Evolutionary conservation across 1,140 invertebrate species (phyloP).

Genomic region (Vanessa atalanta): DNA sequence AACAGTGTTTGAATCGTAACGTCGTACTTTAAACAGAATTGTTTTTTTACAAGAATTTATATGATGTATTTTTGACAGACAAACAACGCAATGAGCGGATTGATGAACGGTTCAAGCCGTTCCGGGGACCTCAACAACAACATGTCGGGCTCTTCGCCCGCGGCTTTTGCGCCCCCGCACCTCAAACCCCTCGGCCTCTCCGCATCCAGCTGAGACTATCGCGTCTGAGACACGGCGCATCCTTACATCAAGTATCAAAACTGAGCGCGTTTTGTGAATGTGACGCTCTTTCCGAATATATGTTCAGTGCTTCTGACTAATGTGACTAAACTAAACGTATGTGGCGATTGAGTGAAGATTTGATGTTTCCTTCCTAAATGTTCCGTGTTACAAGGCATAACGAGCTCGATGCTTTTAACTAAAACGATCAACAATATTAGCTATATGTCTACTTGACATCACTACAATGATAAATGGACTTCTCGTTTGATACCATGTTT

Average conservation of each 20-base stretch:
- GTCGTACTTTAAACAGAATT: neutral
- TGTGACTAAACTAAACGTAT: neutral
- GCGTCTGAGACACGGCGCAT: constrained; percentile 68
- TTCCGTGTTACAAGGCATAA: neutral
- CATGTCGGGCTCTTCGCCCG: constrained; percentile 76
- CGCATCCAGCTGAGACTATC: constrained; percentile 79
- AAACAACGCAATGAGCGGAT: constrained; percentile 64
- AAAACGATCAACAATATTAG: too few relatives aligned
- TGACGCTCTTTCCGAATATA: neutral
- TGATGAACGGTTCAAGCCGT: constrained; percentile 77
- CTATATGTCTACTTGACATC: neutral
- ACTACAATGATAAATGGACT: neutral
- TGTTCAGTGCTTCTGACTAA: constrained; percentile 16
- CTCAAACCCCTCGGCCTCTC: constrained; percentile 77
- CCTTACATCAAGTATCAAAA: constrained; percentile 70
- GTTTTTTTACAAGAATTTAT: neutral
- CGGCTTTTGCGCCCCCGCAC: constrained; percentile 68
- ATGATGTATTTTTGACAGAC: constrained; percentile 55
- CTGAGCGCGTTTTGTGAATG: constrained; percentile 36
- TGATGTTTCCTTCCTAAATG: neutral
- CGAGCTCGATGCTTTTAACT: too few relatives aligned
- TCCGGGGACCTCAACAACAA: constrained; percentile 80
- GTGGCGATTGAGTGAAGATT: neutral
- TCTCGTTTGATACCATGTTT: neutral
- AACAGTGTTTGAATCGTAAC: too few relatives aligned